Evolutionary conservation across 1,140 invertebrate species (phyloP).

Genomic region (Listronotus bonariensis): DNA sequence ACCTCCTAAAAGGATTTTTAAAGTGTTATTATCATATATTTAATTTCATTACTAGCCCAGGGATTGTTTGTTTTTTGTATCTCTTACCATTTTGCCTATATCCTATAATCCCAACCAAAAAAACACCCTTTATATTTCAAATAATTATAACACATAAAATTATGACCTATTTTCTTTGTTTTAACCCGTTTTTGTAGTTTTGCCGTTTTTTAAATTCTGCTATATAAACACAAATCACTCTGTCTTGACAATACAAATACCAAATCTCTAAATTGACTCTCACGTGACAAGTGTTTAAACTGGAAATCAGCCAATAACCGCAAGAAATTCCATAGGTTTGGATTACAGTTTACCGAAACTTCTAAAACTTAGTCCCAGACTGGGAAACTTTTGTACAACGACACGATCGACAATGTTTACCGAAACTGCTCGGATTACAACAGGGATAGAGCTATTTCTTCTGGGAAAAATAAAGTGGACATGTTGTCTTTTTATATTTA

Average conservation of each 20-base stretch:
- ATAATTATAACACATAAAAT: no score
- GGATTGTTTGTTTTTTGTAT: no score
- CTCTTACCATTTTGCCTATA: no score
- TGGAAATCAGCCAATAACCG: conserved; percentile 11
- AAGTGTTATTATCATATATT: no score
- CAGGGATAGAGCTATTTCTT: not conserved
- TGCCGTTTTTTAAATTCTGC: no score
- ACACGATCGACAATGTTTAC: conserved; percentile 7
- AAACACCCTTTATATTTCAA: no score
- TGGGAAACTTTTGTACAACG: not conserved
- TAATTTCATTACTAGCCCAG: no score
- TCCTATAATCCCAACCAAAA: no score
- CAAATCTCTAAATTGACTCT: conserved; percentile 2
- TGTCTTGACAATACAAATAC: not conserved
- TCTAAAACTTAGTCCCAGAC: conserved; percentile 12
- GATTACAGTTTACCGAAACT: conserved; percentile 16
- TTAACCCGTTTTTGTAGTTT: no score
- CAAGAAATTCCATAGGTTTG: conserved; percentile 14
- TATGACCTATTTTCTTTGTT: no score
- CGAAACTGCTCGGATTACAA: conserved; percentile 7
- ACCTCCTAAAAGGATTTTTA: no score
- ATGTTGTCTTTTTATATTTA: not conserved
- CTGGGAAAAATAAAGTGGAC: not conserved
- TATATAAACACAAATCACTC: no score
- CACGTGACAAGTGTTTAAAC: conserved; percentile 8